phyloP scores from a whole-genome alignment of 2,113 vertebrate species.

The Cyrtonyx montezumae region DNA sequence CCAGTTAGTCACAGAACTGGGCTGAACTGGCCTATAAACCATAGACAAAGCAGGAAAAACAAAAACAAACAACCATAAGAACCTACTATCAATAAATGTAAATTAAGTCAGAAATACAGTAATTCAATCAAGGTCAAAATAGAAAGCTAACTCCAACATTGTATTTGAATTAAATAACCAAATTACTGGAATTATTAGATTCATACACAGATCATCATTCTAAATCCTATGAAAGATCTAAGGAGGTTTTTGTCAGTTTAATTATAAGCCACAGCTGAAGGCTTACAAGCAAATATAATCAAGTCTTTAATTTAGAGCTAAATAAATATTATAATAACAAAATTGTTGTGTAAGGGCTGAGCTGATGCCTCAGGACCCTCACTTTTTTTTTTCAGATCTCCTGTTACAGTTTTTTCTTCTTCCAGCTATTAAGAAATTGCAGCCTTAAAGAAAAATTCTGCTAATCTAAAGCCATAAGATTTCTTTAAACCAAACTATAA shows the following conservation, averaged over 20 bases:
- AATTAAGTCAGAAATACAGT: neutral
- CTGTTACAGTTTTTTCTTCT: neutral
- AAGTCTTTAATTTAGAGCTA: neutral
- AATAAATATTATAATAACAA: slow-evolving; percentile 22
- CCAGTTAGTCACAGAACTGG: no score
- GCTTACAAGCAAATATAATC: neutral
- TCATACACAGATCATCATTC: slow-evolving; percentile 1
- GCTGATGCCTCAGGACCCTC: neutral
- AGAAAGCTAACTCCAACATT: neutral
- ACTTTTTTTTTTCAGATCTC: neutral
- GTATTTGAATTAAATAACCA: neutral
- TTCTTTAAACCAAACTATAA: neutral
- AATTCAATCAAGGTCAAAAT: neutral
- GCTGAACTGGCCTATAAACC: no score
- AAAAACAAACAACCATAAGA: neutral
- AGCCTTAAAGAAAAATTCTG: neutral
- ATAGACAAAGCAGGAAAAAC: no score
- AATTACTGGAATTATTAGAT: slow-evolving; percentile 18
- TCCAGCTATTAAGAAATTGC: neutral
- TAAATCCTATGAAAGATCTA: neutral
- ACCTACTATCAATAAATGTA: neutral
- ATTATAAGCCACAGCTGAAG: neutral
- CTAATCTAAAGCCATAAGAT: neutral
- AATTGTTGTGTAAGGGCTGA: neutral
- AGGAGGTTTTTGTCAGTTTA: neutral